A percentile compares a stretch with the other conserved stretches of the same genome.
These are phyloP conservation scores for Moxostoma hubbsi DNA, from an alignment of 2,797 vertebrate species.

Conservation along the genomic window DNA sequence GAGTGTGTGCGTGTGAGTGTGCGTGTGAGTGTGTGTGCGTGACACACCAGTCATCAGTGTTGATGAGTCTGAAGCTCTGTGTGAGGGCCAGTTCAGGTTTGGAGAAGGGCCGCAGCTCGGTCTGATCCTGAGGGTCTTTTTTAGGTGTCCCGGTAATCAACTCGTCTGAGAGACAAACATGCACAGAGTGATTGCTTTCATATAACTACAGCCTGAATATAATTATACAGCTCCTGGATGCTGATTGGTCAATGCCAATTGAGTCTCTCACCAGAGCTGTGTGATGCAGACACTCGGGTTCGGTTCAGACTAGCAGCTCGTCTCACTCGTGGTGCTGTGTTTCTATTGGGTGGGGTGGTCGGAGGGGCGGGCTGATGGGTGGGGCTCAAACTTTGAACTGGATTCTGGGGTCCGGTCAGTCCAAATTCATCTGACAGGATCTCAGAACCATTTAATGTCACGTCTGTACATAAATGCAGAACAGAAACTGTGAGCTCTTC, in stretches of 20 bases:
- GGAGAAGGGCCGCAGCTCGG: conserved; percentile 80
- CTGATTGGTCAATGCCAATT: too few species aligned
- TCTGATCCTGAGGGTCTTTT: conserved; percentile 78
- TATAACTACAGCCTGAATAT: too few species aligned
- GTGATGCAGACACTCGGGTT: conserved; percentile 70
- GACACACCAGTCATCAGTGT: conserved; percentile 87
- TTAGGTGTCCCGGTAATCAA: conserved; percentile 66
- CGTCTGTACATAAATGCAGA: conserved; percentile 61
- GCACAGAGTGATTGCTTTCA: conserved; percentile 31
- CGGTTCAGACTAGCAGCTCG: conserved; percentile 80
- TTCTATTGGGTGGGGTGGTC: conserved; percentile 69
- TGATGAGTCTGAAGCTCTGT: conserved; percentile 84
- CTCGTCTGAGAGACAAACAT: conserved; percentile 72
- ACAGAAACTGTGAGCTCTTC: not conserved
- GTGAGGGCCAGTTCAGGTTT: conserved; percentile 83
- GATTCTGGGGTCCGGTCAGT: conserved; percentile 67
- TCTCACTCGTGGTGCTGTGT: conserved; percentile 69
- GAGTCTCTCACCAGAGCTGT: conserved; percentile 78
- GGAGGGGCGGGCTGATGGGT: conserved; percentile 79
- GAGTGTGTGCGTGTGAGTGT: too few species aligned
- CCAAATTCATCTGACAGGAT: conserved; percentile 69
- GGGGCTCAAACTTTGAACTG: conserved; percentile 67
- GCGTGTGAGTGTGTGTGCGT: too few species aligned
- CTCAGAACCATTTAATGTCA: conserved; percentile 72
- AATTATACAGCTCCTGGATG: too few species aligned